Percentiles rank a stretch among this genome's conserved stretches.
Evolutionary conservation across 2,888 invertebrate genomes (phyloP).

Genomic region (Caenorhabditis zanzibari): DNA sequence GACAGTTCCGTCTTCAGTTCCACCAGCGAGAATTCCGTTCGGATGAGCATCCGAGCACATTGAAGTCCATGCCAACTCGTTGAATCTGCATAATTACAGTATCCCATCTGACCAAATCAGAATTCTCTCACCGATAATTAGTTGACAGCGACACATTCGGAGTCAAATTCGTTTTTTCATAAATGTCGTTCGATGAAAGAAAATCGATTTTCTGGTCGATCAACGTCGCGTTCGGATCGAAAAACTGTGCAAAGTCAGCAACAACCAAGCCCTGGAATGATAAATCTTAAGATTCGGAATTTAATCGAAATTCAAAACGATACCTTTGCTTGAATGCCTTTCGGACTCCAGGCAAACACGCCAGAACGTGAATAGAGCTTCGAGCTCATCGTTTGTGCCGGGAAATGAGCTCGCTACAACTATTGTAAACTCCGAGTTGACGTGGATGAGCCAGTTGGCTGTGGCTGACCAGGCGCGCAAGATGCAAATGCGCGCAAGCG

Average conservation of each 20-base stretch:
- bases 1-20: slow-evolving; percentile 67
- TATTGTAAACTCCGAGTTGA: slow-evolving; percentile 3
- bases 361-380: slow-evolving; percentile 69
- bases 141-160: slow-evolving; percentile 42
- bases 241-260: slow-evolving; percentile 68
- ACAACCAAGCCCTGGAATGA: slow-evolving; percentile 60
- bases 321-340: slow-evolving; percentile 50
- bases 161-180: slow-evolving; percentile 12
- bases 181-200: slow-evolving; percentile 15
- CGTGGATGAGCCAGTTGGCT: slow-evolving; percentile 24
- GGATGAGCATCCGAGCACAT: slow-evolving; percentile 59
- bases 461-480: neutral
- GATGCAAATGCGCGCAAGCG: slow-evolving; percentile 31
- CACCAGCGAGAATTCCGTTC: slow-evolving; percentile 62
- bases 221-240: slow-evolving; percentile 57
- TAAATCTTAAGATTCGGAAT: neutral
- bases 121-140: slow-evolving; percentile 51
- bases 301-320: neutral
- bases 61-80: slow-evolving; percentile 60
- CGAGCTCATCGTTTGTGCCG: slow-evolving; percentile 52
- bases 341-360: slow-evolving; percentile 67
- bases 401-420: slow-evolving; percentile 12
- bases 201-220: slow-evolving; percentile 61
- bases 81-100: slow-evolving; percentile 53
- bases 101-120: neutral